Base-by-base conservation (phyloP, 1,140 invertebrate species). In the Rhizoglyphus robini region DNA sequence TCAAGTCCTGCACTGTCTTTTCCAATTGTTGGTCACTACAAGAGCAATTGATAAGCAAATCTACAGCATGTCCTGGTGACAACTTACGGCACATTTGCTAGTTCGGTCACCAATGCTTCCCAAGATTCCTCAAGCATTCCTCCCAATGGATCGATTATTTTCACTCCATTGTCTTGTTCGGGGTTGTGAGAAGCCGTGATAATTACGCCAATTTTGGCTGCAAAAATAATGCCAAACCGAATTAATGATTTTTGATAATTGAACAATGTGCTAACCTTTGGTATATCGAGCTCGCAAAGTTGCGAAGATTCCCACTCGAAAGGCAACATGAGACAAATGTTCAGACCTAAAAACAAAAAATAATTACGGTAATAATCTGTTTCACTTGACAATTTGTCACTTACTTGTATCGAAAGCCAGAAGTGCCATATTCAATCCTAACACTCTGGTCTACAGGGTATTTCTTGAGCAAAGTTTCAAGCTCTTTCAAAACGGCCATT, bases 161-260 rank as follows among this genome's bases (percentile, higher is more conserved):
- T 99, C 0, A 97, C 86, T 5, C 96, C 96, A 79, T 99, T 99
- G 75, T 99, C 96, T 1, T 83, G 81, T 73, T 88, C 90, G 32
- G 92, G 86, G 78, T 99, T 99, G 73, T 99, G 96, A 2, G 94
- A 98, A 0, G 96, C 96, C 23, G 96, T 99, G 70, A 99, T 95
- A 94, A 99, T 97, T 1, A 96, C 81, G 38, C 96, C 96, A 73
- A 94, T 86, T 23, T 83, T 80, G 67, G 81, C 81, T 74, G n/a
- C 59, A 41, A 41, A 41, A 11, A 11, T 41, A 18, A 41, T 41
- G 18, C 62, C 62, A 29, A n/a, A 8, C 11, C 25, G 48, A 51
- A 51, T n/a, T 15, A 51, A 51, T 8, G 48, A 65, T 66, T 46
- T 20, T 18, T 61, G 30, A 58, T 30, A 58, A 58, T 30, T 8